phyloP scores from a whole-genome alignment of 92 coral and sea anemone species.

The Epizoanthus rinbou region DNA sequence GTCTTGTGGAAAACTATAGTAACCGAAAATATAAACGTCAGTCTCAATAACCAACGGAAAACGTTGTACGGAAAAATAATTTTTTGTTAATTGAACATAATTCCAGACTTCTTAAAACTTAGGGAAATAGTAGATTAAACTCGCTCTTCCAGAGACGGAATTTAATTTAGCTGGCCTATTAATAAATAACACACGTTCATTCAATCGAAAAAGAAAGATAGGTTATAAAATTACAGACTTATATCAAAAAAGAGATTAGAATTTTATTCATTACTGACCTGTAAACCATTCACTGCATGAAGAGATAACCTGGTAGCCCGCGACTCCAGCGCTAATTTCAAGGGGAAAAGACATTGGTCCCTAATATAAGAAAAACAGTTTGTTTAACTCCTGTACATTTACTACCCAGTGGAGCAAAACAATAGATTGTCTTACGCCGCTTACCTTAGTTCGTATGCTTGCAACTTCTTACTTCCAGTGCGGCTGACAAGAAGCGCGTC shows the following conservation, averaged over 20 bases:
- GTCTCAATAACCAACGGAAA: not conserved
- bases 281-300: slow-evolving; percentile 90
- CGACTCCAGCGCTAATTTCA: slow-evolving; percentile 94
- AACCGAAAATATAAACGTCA: not conserved
- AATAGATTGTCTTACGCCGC: slow-evolving; percentile 38
- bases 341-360: slow-evolving; percentile 89
- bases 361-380: slow-evolving; percentile 48
- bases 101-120: not conserved
- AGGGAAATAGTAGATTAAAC: slow-evolving; percentile 34
- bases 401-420: slow-evolving; percentile 59
- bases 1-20: slow-evolving; percentile 24
- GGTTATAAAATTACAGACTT: slow-evolving; percentile 2
- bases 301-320: slow-evolving; percentile 82
- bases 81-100: not conserved
- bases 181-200: slow-evolving; percentile 55
- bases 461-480: slow-evolving; percentile 78
- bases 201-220: slow-evolving; percentile 14
- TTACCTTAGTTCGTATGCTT: slow-evolving; percentile 91
- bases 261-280: slow-evolving; percentile 55
- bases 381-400: slow-evolving; percentile 58
- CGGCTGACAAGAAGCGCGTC: slow-evolving; percentile 90
- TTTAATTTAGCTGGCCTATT: slow-evolving; percentile 49
- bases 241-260: slow-evolving; percentile 29
- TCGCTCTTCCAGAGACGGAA: slow-evolving; percentile 22
- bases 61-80: not conserved